Base-by-base conservation (phyloP, 1,140 invertebrate genomes). In the Aphaenogaster ashmeadi region DNA sequence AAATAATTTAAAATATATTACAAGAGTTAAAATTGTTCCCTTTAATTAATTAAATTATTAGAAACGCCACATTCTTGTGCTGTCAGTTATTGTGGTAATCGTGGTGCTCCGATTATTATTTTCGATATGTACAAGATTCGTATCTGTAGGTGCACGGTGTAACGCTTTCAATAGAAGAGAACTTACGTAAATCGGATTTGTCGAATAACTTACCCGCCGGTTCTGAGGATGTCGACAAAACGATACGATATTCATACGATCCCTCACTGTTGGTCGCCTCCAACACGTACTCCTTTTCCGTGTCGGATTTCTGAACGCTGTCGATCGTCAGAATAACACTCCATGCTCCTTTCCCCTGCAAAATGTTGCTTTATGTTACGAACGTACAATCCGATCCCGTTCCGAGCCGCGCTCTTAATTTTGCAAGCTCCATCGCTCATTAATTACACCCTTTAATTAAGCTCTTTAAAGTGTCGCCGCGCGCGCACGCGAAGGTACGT, bases 281-380 rank as follows among this genome's bases (percentile, higher is more conserved):
- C 85, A 98, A 94, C 89, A 96, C 94, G 93, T 97, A 98, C 1
- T 96, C 96, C 67, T 97, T 96, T 44, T 97, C 97, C 0, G 97
- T 97, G 89, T 98, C 97, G 80, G 97, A 97, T 87, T 97, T 97
- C n/a, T 96, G 96, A 52, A 98, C 96, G 27, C 95, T 96, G 9
- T 96, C 95, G 86, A 98, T 97, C 18, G 96, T 95, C 75, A 98
- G 92, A 6, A 96, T 96, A 18, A 97, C 96, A 88, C 96, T 96
- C 96, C 97, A 98, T 88, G 94, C 95, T 78, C 97, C 97, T 88
- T 95, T 95, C 71, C 97, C 97, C 97, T 96, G 85, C 58, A 84
- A 81, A 67, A 79, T 0, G 15, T 83, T 15, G 11, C n/a, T 44
- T 66, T 27, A n/a, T 54, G 5, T 78, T 50, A 78, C 18, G 21